Evolutionary conservation across 2,797 vertebrate species (phyloP), one percentile per base, ranked within the genome.

Genomic region (Sebastolobus alascanus): DNA sequence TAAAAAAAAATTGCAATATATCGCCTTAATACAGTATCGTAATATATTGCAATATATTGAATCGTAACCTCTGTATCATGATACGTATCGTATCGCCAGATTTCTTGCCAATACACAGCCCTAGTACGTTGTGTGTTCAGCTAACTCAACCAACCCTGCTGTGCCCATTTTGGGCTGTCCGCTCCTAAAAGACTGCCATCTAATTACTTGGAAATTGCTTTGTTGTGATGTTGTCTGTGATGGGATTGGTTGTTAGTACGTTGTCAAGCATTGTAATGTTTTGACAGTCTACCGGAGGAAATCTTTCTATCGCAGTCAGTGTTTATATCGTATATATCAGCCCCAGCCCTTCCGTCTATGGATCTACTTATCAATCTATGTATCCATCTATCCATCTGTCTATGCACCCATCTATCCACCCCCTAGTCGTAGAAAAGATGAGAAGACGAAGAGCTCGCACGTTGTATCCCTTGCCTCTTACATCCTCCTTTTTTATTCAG

Each of bases 401-500:
- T 6, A 14, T 38, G 37, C 54, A 46, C 64, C 68, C 1, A 55
- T 63, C 14, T 27, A 65, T 56, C 31, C 31, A 11, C 55, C 55
- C 29, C 77, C 12, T 61, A 33, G 64, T 52, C 61, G 8, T 18
- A 54, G 29, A 67, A 80, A 81, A 77, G 22, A 84, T 22, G 25
- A 40, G 60, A 50, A 63, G 73, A 69, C n/a, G 8, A 46, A 67
- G 38, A 52, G 71, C 75, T 84, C 68, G 72, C 70, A 58, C 56
- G 56, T 73, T 56, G 40, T 20, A 66, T 73, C 60, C 64, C 81
- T 72, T 63, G 75, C 78, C 68, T 88, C 82, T 78, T 71, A 61
- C 29, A 75, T 84, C 61, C 72, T 86, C 37, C 77, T 75, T 83
- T 83, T 87, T 80, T 74, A 91, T 90, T 89, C 88, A 82, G 84